Evolutionary conservation across 2,888 invertebrate species (phyloP), one percentile per base, ranked within the genome.

Genomic region (Arrhopalites spinosus): DNA sequence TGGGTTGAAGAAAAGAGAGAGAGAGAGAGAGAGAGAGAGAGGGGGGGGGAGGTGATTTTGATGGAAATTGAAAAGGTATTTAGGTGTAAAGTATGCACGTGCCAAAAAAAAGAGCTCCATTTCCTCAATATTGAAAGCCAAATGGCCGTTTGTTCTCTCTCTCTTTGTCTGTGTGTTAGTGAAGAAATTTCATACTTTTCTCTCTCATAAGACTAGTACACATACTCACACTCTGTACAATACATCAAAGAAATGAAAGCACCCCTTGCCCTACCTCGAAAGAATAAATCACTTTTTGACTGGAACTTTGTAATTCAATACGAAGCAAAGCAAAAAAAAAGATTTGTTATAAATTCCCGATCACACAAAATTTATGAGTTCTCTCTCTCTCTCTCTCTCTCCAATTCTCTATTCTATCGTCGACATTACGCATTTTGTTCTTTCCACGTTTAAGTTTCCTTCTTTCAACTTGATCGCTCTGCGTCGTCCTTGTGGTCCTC

Each of bases 311-410:
- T 81, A 81, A 81, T 81, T 81, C 81, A 81, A 81, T 78, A 79
- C 78, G 80, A 79, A 72, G 79, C 77, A 73, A 3, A 36, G 11
- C 11, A 36, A 3, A 36, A 7, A 36, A 11, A 3, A 80, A 77
- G 79, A 81, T 79, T 81, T 81, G 81, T 81, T 81, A 81, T 81
- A 81, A 81, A 81, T 81, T 81, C 79, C 78, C 78, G 79, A 81
- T 80, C 79, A 79, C 75, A 77, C 76, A 76, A 78, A 81, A 81
- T 81, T 81, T 81, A 81, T 81, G 81, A 79, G 81, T 78, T 79
- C 77, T 78, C 71, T 61, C 64, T 20, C 29, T 56, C 50, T 30
- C 27, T 11, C 27, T 50, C 30, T n/a, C n/a, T 30, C 29, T 71
- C 29, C 68, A 74, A 63, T 74, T 61, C 74, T 63, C 59, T 61